Evolutionary conservation across 1,140 invertebrate genomes (phyloP).

Genomic region (Pseudomyrmex dendroicus): DNA sequence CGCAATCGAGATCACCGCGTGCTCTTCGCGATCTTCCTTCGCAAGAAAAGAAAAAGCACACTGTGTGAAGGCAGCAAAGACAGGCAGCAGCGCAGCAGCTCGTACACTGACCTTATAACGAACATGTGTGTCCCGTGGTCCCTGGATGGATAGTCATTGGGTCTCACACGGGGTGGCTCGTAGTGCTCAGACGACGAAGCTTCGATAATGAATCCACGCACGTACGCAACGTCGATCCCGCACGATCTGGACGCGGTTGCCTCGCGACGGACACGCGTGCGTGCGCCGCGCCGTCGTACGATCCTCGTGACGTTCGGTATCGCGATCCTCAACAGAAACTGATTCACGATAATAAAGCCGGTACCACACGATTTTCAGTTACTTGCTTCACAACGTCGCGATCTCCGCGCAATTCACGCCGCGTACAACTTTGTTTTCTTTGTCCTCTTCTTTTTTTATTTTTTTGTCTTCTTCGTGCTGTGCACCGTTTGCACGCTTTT

Average conservation of each 20-base stretch:
- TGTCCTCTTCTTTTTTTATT: not conserved
- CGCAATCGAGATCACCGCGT: conserved; percentile 15
- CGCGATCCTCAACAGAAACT: conserved; percentile 42
- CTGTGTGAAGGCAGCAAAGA: conserved; percentile 10
- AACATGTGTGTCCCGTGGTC: conserved; percentile 84
- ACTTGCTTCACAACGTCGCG: conserved; percentile 27
- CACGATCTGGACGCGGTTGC: conserved; percentile 61
- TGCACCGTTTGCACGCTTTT: conserved; percentile 32
- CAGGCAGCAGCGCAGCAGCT: conserved; percentile 17
- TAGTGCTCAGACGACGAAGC: conserved; percentile 65
- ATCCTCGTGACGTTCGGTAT: conserved; percentile 67
- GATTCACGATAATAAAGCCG: conserved; percentile 16
- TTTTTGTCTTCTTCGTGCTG: not conserved
- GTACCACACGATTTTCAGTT: conserved; percentile 13
- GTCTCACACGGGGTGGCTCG: conserved; percentile 78
- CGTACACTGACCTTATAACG: conserved; percentile 82
- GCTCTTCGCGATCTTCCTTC: not conserved
- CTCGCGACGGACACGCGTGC: conserved; percentile 69
- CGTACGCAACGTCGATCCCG: conserved; percentile 60
- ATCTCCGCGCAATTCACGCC: conserved; percentile 12
- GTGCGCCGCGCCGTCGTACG: conserved; percentile 64
- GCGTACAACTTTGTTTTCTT: not conserved
- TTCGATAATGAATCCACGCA: conserved; percentile 63
- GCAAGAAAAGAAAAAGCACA: not conserved
- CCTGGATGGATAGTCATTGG: conserved; percentile 84